Evolutionary conservation across 2,888 invertebrate species (phyloP), one percentile per base, ranked within the genome.

Genomic region (Margaritifera margaritifera): DNA sequence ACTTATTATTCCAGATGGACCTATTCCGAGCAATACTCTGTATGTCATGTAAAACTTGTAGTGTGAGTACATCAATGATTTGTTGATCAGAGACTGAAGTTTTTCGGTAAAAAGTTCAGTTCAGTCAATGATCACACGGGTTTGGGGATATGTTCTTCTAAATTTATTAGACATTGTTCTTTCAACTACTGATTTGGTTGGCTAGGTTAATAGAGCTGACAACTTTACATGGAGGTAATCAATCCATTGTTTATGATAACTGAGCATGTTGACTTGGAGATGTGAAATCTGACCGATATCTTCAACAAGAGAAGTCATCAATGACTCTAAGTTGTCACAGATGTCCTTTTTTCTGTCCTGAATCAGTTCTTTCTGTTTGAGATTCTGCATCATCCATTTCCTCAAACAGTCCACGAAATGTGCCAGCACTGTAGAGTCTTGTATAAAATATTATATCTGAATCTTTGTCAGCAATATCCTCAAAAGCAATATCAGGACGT

Each of bases 41-140:
- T 53, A 70, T 4, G 77, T 79, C 61, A 67, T 74, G 20, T 67
- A 68, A 20, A 65, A 61, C 31, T 78, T 79, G 57, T 78, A 77
- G 24, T 64, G 18, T 24, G 68, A 68, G 53, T 66, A 78, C 57
- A 72, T n/a, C n/a, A n/a, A n/a, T n/a, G n/a, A n/a, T n/a, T n/a
- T n/a, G n/a, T n/a, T n/a, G n/a, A n/a, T n/a, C n/a, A n/a, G n/a
- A n/a, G n/a, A n/a, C n/a, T n/a, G n/a, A n/a, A n/a, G n/a, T n/a
- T n/a, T n/a, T n/a, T n/a, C n/a, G n/a, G n/a, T n/a, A n/a, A n/a
- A n/a, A n/a, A n/a, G n/a, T n/a, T n/a, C n/a, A n/a, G n/a, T n/a
- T n/a, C n/a, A n/a, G n/a, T n/a, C n/a, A n/a, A n/a, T n/a, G n/a
- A n/a, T n/a, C n/a, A n/a, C n/a, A n/a, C 53, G 75, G 53, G 20